These are phyloP conservation scores for Myzus persicae DNA, from an alignment of 1,140 invertebrate species.

Conservation along the genomic window DNA sequence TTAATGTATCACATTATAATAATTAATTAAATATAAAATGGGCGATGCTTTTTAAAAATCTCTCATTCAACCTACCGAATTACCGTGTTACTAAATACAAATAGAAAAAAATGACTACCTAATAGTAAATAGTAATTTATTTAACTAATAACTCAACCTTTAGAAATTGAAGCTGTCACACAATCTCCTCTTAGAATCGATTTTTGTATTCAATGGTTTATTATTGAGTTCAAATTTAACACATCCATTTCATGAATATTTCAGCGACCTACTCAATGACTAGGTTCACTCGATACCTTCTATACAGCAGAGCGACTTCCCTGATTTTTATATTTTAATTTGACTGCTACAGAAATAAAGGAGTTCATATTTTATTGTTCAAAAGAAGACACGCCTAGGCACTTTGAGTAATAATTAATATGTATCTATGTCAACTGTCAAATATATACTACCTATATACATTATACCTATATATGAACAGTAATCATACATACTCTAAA, in stretches of 20 bases:
- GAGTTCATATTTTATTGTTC: not conserved
- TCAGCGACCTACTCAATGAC: not conserved
- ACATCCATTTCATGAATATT: not conserved
- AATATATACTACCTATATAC: not conserved
- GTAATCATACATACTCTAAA: too few relatives aligned
- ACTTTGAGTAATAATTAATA: not conserved
- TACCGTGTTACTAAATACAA: too few relatives aligned
- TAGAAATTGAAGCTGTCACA: not conserved
- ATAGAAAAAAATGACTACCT: too few relatives aligned
- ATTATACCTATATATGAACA: too few relatives aligned
- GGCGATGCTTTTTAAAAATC: too few relatives aligned
- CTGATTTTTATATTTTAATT: too few relatives aligned
- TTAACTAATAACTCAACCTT: not conserved
- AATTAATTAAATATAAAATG: too few relatives aligned
- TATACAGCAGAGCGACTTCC: too few relatives aligned
- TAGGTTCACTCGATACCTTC: not conserved
- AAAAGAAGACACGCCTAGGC: not conserved
- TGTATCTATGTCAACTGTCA: not conserved
- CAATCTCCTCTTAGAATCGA: not conserved
- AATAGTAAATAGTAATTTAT: not conserved
- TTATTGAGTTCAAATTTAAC: not conserved
- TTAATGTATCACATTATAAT: too few relatives aligned
- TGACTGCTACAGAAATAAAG: too few relatives aligned
- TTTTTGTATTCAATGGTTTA: not conserved
- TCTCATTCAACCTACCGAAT: too few relatives aligned